phyloP scores from a whole-genome alignment of 2,797 vertebrate species.

The Coluber constrictor region DNA sequence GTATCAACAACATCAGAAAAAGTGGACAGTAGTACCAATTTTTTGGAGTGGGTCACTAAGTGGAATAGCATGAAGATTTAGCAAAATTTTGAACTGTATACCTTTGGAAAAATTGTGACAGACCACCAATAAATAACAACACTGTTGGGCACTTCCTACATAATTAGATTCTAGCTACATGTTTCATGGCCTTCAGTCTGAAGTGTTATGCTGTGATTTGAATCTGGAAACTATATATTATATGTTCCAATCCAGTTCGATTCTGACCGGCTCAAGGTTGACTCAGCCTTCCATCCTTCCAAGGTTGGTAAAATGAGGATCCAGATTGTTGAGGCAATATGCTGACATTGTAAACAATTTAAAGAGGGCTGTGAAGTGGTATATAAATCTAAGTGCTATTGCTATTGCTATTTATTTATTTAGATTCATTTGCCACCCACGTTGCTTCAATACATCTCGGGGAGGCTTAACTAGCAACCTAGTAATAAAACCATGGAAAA shows the following conservation, averaged over 20 bases:
- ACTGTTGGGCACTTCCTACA: neutral
- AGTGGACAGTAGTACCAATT: neutral
- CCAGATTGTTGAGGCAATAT: too few relatives aligned
- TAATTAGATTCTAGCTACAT: neutral
- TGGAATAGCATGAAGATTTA: neutral
- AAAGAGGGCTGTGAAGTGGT: too few relatives aligned
- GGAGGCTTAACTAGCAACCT: neutral
- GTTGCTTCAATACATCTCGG: too few relatives aligned
- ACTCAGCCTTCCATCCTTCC: too few relatives aligned
- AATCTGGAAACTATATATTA: neutral
- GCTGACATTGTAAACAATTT: too few relatives aligned
- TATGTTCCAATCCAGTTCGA: neutral
- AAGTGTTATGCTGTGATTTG: neutral
- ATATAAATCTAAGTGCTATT: too few relatives aligned
- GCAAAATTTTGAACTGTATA: neutral
- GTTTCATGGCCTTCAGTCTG: neutral
- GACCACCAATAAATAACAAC: neutral
- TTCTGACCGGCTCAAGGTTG: too few relatives aligned
- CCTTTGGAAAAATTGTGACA: neutral
- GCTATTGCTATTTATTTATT: too few relatives aligned
- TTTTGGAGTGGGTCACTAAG: too few relatives aligned
- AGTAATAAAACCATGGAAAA: neutral
- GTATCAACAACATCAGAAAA: neutral
- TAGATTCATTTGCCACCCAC: too few relatives aligned
- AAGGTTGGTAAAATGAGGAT: too few relatives aligned